Evolutionary conservation across 2,888 invertebrate genomes (phyloP).

Genomic region (Embidobia sp.): DNA sequence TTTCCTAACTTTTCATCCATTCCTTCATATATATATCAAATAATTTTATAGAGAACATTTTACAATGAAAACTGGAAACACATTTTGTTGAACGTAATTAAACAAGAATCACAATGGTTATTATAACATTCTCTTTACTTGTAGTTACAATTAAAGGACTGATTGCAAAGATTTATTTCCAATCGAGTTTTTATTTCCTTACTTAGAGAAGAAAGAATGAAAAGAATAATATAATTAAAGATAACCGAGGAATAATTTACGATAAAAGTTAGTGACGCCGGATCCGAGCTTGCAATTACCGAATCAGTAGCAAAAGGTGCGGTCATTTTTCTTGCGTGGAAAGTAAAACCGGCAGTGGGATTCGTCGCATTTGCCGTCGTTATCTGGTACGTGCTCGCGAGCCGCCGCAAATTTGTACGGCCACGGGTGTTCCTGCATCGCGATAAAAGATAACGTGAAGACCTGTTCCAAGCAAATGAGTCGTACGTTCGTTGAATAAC

Average conservation of each 20-base stretch:
- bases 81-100: too few relatives aligned
- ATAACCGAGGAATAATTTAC: constrained; percentile 13
- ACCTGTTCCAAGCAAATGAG: constrained; percentile 49
- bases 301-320: constrained; percentile 13
- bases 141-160: too few relatives aligned
- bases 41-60: too few relatives aligned
- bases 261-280: background rate
- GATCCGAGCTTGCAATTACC: constrained; percentile 23
- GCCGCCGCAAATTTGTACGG: constrained; percentile 64
- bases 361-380: constrained; percentile 47
- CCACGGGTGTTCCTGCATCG: constrained; percentile 52
- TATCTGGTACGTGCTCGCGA: constrained; percentile 63
- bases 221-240: constrained; percentile 11
- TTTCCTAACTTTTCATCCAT: too few relatives aligned
- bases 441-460: constrained; percentile 64
- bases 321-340: constrained; percentile 15
- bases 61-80: too few relatives aligned
- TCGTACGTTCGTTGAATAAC: constrained; percentile 51
- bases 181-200: too few relatives aligned
- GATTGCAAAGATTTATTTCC: too few relatives aligned
- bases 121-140: too few relatives aligned
- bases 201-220: too few relatives aligned
- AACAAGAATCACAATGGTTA: too few relatives aligned
- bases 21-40: too few relatives aligned
- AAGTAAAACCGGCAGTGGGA: constrained; percentile 40